Percentiles rank a stretch among this genome's conserved stretches.
Conservation (phyloP, 2,888 invertebrate genomes). For the Scaptomyza tumidula region DNA sequence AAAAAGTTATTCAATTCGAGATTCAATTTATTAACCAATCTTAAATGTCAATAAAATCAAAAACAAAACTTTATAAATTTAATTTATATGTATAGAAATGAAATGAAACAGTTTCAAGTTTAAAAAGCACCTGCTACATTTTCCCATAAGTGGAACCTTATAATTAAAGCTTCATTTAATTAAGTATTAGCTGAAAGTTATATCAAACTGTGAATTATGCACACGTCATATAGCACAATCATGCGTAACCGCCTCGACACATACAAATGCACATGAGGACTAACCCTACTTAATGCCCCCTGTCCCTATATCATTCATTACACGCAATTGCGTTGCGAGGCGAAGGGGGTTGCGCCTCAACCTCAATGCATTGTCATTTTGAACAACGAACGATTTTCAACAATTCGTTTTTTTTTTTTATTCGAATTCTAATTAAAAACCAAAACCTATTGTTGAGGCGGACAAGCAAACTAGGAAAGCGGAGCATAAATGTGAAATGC, state of each 20-base stretch:
- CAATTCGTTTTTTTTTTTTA: conserved; percentile 50
- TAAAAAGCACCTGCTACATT: conserved; percentile 28
- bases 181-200: conserved; percentile 16
- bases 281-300: conserved; percentile 7
- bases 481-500: conserved; percentile 48
- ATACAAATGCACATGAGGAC: not conserved
- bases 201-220: conserved; percentile 62
- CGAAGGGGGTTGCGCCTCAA: conserved; percentile 51
- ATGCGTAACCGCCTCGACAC: conserved; percentile 74
- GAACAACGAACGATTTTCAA: conserved; percentile 51
- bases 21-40: no score
- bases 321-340: conserved; percentile 65
- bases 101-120: not conserved
- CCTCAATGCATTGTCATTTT: conserved; percentile 46
- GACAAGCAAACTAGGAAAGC: conserved; percentile 37
- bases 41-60: no score
- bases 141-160: conserved; percentile 15
- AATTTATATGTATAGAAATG: not conserved
- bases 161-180: conserved; percentile 42
- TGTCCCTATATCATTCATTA: conserved; percentile 74
- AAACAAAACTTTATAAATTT: not conserved
- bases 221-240: conserved; percentile 78
- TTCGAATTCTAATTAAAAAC: conserved; percentile 77
- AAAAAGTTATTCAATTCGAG: no score
- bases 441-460: conserved; percentile 71